Evolutionary conservation across 1,140 invertebrate species (phyloP).

Genomic region (Aphelenchoides avenae): DNA sequence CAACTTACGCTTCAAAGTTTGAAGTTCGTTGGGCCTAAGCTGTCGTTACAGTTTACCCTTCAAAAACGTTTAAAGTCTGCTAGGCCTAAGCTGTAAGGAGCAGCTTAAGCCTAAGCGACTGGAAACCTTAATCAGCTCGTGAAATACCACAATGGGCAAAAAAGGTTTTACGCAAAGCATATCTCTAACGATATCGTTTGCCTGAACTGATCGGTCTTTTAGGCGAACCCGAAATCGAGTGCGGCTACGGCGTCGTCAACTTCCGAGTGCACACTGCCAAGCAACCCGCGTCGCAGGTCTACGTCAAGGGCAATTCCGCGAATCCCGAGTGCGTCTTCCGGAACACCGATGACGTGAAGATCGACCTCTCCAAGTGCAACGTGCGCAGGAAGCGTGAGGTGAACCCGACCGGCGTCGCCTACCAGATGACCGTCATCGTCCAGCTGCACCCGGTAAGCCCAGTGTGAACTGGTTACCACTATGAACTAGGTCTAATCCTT

Average conservation of each 20-base stretch:
- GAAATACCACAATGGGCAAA: too few species aligned
- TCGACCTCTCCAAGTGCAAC: slow-evolving; percentile 53
- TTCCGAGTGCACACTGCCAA: slow-evolving; percentile 48
- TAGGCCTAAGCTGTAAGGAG: too few species aligned
- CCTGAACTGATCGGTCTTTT: slow-evolving; percentile 7
- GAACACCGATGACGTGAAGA: slow-evolving; percentile 41
- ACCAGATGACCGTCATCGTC: slow-evolving; percentile 54
- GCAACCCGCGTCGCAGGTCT: slow-evolving; percentile 42
- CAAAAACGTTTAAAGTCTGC: too few species aligned
- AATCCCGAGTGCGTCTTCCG: slow-evolving; percentile 49
- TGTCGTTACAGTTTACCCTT: too few species aligned
- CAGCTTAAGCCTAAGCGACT: too few species aligned
- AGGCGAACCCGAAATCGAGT: slow-evolving; percentile 54
- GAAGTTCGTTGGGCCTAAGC: too few species aligned
- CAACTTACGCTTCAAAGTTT: too few species aligned
- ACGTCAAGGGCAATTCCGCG: slow-evolving; percentile 52
- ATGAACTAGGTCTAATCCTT: slow-evolving; percentile 9
- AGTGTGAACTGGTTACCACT: slow-evolving; percentile 2
- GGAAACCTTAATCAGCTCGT: too few species aligned
- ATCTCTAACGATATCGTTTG: slow-evolving; percentile 5
- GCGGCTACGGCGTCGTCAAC: slow-evolving; percentile 41
- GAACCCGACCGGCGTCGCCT: slow-evolving; percentile 52
- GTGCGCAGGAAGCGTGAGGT: slow-evolving; percentile 54
- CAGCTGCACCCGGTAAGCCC: slow-evolving; percentile 58
- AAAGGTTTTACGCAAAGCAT: too few species aligned